Evolutionary conservation across 2,113 vertebrate genomes (phyloP), one percentile per base, ranked within the genome.

Genomic region (Haemorhous mexicanus): DNA sequence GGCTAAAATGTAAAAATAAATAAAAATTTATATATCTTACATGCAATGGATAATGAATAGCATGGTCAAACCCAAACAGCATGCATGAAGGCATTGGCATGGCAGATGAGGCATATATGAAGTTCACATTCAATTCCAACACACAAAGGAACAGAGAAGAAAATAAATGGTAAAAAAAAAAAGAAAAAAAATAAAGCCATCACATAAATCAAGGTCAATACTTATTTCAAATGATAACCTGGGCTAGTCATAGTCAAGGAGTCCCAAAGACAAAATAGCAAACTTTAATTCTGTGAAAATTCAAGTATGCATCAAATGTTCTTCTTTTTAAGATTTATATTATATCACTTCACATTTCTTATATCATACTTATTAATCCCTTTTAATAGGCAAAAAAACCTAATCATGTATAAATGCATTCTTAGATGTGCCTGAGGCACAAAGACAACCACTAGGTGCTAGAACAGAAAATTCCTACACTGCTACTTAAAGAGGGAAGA

Each of bases 41-140:
- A 98, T 98, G 98, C 98, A 98, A 93, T 94, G 97, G 97, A 96
- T 96, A 97, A 96, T 72, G 96, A 97, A 98, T 94, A 98, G 96
- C 92, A 98, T 97, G 97, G 97, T 83, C 98, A 98, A 96, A 97
- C 95, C 98, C 98, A 98, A 97, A 97, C 96, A 97, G 97, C 98
- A 98, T 98, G 98, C 98, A 98, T 94, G 97, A 96, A 97, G 97
- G 89, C 92, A 97, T 96, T 97, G 96, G 92, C 95, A 97, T 87
- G 97, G 97, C 88, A 97, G 96, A 97, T 95, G 95, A 94, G 97
- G 94, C 83, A 98, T 97, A 94, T 96, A 84, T 96, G 97, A 87
- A 96, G 98, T 95, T 96, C 97, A 95, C 90, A 97, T 97, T 98
- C 97, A 97, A 97, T 97, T 98, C 89, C 98, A 98, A 96, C 81